Percentiles rank a stretch among this genome's conserved stretches.
Evolutionary conservation across 2,113 vertebrate species (phyloP).

Genomic region (Hemiscyllium ocellatum): DNA sequence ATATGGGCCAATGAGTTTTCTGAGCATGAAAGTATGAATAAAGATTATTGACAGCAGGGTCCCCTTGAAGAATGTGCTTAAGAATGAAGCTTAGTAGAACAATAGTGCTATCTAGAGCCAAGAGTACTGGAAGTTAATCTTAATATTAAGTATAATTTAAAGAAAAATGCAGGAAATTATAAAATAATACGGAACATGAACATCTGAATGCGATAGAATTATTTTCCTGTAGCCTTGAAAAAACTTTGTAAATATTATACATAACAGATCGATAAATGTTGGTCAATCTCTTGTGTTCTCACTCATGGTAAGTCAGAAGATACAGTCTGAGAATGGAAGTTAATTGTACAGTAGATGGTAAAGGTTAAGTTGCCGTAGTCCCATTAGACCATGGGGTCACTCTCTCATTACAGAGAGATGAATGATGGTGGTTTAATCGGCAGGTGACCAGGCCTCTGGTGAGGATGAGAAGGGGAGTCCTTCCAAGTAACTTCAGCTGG

Average conservation of each 20-base stretch:
- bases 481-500: no score
- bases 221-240: background rate
- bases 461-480: no score
- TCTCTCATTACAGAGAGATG: no score
- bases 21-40: background rate
- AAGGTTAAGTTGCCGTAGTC: no score
- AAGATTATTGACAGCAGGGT: background rate
- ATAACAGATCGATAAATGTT: background rate
- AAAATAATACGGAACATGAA: background rate
- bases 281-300: background rate
- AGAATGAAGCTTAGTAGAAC: background rate
- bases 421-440: no score
- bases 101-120: background rate
- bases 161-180: background rate
- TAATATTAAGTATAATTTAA: background rate
- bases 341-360: no score
- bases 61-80: background rate
- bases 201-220: background rate
- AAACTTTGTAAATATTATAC: background rate
- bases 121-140: background rate
- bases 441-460: no score
- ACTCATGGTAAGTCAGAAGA: background rate
- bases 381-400: no score
- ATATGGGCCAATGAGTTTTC: background rate
- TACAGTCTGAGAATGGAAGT: background rate